Base-by-base conservation (phyloP, 2,113 vertebrate genomes). In the Paraplagusia blochii region DNA sequence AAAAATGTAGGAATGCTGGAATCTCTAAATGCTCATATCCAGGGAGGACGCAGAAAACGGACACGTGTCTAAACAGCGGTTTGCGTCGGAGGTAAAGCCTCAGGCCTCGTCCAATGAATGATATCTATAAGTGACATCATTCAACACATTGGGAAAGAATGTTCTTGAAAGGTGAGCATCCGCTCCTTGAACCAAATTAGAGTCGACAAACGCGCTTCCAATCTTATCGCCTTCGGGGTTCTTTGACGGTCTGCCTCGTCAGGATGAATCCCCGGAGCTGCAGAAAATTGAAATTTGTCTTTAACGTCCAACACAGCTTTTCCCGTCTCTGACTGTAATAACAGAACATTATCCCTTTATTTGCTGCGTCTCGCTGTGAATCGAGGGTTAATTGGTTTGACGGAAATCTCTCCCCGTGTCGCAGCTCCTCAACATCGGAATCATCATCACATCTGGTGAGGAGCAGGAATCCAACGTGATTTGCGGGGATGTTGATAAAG, bases 11-110 rank as follows among this genome's bases (percentile, higher is more conserved):
- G 88, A 90, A 90, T 88, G 83, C 72, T 69, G 77, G 84, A 87
- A 82, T 88, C 75, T 73, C 74, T 74, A 77, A 82, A 88, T 77
- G 77, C 80, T 69, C 59, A 81, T 68, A 84, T 87, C 74, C 74
- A 78, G 62, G 83, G 69, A 38, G 50, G 49, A 74, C 54, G 66
- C 47, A 71, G 74, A 83, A 86, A 81, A 81, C 54, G 36, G 61
- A 52, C 69, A 85, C 90, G 63, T 90, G 90, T 88, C 88, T 86
- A 81, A 88, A 87, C 90, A 90, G 76, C 76, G 69, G 70, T 61
- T 58, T 19, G 57, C 72, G 80, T 70, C 85, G 60, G 53, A 44
- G 68, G 46, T 75, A 66, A 69, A 75, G 77, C 87, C 76, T 62
- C 66, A 61, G 85, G 85, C 72, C 74, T 58, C 58, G 69, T 46